Conservation (phyloP, 2,888 invertebrate species). For the Drosophila mayaguana region DNA sequence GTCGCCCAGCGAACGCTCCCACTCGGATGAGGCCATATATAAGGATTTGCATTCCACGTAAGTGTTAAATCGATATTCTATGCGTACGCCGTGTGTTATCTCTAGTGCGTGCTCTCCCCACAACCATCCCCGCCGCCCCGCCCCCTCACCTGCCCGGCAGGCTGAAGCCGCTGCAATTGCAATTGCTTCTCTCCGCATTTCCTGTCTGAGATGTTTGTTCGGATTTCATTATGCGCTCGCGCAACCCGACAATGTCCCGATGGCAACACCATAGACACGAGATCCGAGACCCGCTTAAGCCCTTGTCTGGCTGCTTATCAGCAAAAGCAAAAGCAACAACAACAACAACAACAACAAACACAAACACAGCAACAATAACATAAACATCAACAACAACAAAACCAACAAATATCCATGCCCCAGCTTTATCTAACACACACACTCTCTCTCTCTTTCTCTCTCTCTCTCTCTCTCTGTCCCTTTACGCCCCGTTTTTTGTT, state of each 20-base stretch:
- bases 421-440: constrained; percentile 69
- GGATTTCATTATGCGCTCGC: constrained; percentile 57
- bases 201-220: constrained; percentile 40
- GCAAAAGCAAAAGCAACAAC: constrained; percentile 30
- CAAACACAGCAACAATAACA: constrained; percentile 12
- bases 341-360: constrained; percentile 16
- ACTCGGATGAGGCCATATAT: constrained; percentile 94
- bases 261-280: background rate
- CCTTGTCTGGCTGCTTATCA: constrained; percentile 60
- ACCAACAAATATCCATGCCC: constrained; percentile 52
- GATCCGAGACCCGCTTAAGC: constrained; percentile 54
- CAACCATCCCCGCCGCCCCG: background rate
- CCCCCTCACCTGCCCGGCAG: background rate
- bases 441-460: constrained; percentile 29
- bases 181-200: constrained; percentile 51
- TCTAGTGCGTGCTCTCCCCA: constrained; percentile 34
- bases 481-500: constrained; percentile 8
- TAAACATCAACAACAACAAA: constrained; percentile 14
- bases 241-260: constrained; percentile 28
- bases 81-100: constrained; percentile 28
- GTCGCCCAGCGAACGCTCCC: constrained; percentile 87
- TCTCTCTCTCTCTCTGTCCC: constrained; percentile 11
- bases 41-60: constrained; percentile 93
- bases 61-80: constrained; percentile 84
- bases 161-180: constrained; percentile 11